Evolutionary conservation across 2,113 vertebrate species (phyloP), one percentile per base, ranked within the genome.

Genomic region (Coptodon rendalli): DNA sequence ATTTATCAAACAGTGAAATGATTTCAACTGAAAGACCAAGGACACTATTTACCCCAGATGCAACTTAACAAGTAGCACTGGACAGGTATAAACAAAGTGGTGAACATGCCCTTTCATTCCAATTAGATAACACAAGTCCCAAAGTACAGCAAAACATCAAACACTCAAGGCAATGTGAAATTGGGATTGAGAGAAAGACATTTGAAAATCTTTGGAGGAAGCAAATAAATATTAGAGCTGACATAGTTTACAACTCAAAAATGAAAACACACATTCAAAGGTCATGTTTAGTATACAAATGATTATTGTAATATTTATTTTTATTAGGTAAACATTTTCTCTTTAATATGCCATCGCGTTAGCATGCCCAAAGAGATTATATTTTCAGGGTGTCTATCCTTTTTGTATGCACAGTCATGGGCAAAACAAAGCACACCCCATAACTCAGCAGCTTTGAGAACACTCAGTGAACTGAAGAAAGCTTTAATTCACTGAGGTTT

Each of bases 21-120:
- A 89, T 63, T 88, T 80, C 38, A 45, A 53, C 71, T 81, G 52
- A 91, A 73, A 87, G 36, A 84, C 82, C 63, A 85, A 83, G 87
- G 79, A 83, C 81, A 81, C 31, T 61, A 54, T 89, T 86, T 82
- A 86, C 36, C 63, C 80, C 54, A 82, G 84, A 90, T 90, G 89
- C 50, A 87, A 36, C 24, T 83, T 87, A 90, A 88, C 73, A 85
- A 40, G 57, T 80, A 38, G 10, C n/a, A 40, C 54, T 50, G 40
- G 17, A 83, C 61, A 43, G n/a, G 13, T 80, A 80, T 85, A 87
- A 89, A 91, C 73, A 92, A 81, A 82, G 36, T 48, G 68, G 19
- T 27, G 43, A 40, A 84, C 76, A 66, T 22, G 19, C 22, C 52
- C 43, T 79, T 22, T 11, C 80, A 71, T 48, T 29, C 19, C n/a